A percentile compares a stretch with the other conserved stretches of the same genome.
These are phyloP conservation scores for Premnoplex brunnescens DNA, from an alignment of 2,797 vertebrate genomes.

Conservation along the genomic window DNA sequence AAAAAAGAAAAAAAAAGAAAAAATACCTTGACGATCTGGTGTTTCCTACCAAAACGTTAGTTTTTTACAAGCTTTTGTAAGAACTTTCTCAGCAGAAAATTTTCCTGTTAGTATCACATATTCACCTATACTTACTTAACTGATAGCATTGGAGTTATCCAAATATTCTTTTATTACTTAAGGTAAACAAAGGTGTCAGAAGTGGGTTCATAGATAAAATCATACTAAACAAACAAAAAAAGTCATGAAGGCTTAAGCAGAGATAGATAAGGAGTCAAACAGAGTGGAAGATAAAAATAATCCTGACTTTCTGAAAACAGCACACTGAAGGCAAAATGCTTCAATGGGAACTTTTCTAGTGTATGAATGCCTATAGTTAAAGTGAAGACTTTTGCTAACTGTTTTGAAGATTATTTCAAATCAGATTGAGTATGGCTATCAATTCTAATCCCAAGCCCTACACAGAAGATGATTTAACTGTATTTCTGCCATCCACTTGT, in stretches of 20 bases:
- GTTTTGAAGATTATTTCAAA: background rate
- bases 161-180: background rate
- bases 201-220: background rate
- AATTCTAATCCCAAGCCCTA: background rate
- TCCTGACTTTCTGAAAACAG: background rate
- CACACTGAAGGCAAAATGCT: background rate
- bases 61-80: background rate
- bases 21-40: background rate
- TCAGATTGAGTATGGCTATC: background rate
- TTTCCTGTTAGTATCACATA: background rate
- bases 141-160: background rate
- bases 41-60: background rate
- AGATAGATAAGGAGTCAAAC: background rate
- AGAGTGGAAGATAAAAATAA: background rate
- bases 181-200: constrained; percentile 18
- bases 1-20: background rate
- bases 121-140: background rate
- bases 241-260: background rate
- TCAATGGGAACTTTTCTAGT: background rate
- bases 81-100: background rate
- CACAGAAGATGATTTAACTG: background rate
- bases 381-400: background rate
- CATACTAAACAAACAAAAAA: background rate
- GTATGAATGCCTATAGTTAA: background rate
- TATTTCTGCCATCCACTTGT: background rate